A percentile compares a stretch with the other conserved stretches of the same genome.
phyloP scores from a whole-genome alignment of 2,888 invertebrate species.

The Tigriopus californicus region DNA sequence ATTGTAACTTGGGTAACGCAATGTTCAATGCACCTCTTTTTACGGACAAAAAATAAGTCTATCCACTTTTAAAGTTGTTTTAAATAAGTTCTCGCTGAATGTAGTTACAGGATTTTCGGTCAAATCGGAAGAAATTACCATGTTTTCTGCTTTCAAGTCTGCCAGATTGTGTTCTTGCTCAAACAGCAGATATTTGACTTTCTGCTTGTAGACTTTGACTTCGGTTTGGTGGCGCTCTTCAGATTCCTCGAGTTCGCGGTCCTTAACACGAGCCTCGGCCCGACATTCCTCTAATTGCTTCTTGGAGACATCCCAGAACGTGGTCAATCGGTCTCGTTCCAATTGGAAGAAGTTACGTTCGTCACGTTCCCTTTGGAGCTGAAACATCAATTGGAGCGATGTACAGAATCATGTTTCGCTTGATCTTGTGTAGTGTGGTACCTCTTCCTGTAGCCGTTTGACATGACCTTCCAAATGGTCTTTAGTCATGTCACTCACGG shows the following conservation, averaged over 20 bases:
- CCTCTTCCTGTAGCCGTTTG: conserved; percentile 49
- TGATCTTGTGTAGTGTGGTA: neutral
- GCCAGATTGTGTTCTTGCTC: conserved; percentile 71
- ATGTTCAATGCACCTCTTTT: conserved; percentile 28
- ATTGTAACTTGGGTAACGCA: no score
- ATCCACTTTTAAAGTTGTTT: no score
- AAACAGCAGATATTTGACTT: conserved; percentile 77
- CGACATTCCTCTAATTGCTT: conserved; percentile 68
- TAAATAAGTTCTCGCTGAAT: no score
- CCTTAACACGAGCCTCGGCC: conserved; percentile 40
- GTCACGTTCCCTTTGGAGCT: conserved; percentile 80
- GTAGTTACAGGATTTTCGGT: no score
- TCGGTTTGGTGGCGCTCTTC: conserved; percentile 70
- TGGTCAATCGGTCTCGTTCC: conserved; percentile 78
- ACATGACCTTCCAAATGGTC: conserved; percentile 82
- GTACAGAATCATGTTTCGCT: neutral
- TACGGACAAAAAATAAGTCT: no score
- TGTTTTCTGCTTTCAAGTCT: conserved; percentile 61
- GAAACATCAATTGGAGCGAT: no score
- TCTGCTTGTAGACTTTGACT: conserved; percentile 71
- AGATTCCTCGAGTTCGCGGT: conserved; percentile 68
- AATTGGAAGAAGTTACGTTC: conserved; percentile 87
- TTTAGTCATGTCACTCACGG: conserved; percentile 75
- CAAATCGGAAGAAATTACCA: conserved; percentile 36
- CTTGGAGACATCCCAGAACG: conserved; percentile 87